Base-by-base conservation (phyloP, 1,140 invertebrate genomes). In the Sycophila sp. region DNA sequence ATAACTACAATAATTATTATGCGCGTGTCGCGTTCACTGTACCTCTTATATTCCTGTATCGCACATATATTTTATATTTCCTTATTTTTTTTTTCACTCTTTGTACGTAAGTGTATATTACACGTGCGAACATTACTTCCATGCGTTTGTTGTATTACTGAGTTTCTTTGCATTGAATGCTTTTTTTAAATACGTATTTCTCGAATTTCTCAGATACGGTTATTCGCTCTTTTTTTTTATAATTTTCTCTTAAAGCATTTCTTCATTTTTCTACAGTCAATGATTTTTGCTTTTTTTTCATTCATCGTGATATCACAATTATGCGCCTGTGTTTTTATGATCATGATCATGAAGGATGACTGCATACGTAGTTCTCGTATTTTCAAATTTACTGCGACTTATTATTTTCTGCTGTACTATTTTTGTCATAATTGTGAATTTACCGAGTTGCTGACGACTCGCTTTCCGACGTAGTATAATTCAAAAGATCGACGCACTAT, bases 91-190 rank as follows among this genome's bases (percentile, higher is more conserved):
- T 36, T 69, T 73, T 69, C 53, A 68, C 36, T 72, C 70, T 76
- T 78, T 78, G 79, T 78, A 80, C 76, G 66, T 72, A 72, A 72
- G 63, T 60, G 62, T 72, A 67, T 72, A 67, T 67, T 67, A 67
- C 70, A 73, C 71, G 71, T 76, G 76, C 76, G 76, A 81, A 81
- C 73, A 81, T 79, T 79, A 80, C 76, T 79, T 80, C 76, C 77
- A 78, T 70, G 73, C 74, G 75, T 53, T 63, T 38, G 15, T 38
- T 32, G 17, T 32, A 59, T 62, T 47, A 58, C n/a, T n/a, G n/a
- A n/a, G n/a, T n/a, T n/a, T 28, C 4, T 11, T 55, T 58, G 17
- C 32, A 2, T 28, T 56, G 32, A n/a, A 63, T n/a, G 22, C 22
- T 15, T 49, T 19, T 49, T 66, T 53, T 59, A 59, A 11, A 24